A percentile compares a stretch with the other conserved stretches of the same genome.
Conservation (phyloP, 2,113 vertebrate species). For the Cyanoderma ruficeps region DNA sequence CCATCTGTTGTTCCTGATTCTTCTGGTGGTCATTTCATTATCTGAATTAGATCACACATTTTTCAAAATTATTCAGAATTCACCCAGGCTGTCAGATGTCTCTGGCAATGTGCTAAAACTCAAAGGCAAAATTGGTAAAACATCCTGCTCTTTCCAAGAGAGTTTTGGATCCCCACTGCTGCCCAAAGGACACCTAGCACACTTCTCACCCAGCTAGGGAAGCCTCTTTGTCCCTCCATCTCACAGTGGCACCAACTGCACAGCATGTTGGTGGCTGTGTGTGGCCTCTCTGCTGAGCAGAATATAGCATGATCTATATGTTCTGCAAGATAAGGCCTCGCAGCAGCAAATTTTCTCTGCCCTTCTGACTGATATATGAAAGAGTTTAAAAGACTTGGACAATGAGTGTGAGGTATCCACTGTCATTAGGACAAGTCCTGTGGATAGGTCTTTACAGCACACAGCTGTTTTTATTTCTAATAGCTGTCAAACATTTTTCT, state of each 20-base stretch:
- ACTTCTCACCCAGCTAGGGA: not conserved
- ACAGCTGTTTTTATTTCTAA: not conserved
- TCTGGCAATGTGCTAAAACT: not conserved
- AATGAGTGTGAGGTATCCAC: not conserved
- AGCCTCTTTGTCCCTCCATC: accelerated
- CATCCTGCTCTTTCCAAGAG: not conserved
- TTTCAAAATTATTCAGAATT: not conserved
- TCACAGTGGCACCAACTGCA: not conserved
- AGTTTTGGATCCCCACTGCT: accelerated
- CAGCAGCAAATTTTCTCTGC: not conserved
- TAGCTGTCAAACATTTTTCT: not conserved
- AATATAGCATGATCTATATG: not conserved
- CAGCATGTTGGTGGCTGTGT: accelerated
- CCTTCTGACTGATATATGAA: not conserved
- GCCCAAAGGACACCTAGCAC: accelerated
- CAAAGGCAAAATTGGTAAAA: not conserved
- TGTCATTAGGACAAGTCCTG: not conserved
- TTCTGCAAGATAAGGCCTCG: not conserved
- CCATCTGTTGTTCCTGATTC: not conserved
- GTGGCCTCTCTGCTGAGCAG: not conserved
- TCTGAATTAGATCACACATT: not conserved
- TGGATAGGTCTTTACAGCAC: not conserved
- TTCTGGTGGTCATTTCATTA: not conserved
- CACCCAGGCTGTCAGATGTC: accelerated
- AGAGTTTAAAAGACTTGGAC: not conserved